These are phyloP conservation scores for Linnaemya vulpina DNA, from an alignment of 2,888 invertebrate genomes.

Conservation along the genomic window DNA sequence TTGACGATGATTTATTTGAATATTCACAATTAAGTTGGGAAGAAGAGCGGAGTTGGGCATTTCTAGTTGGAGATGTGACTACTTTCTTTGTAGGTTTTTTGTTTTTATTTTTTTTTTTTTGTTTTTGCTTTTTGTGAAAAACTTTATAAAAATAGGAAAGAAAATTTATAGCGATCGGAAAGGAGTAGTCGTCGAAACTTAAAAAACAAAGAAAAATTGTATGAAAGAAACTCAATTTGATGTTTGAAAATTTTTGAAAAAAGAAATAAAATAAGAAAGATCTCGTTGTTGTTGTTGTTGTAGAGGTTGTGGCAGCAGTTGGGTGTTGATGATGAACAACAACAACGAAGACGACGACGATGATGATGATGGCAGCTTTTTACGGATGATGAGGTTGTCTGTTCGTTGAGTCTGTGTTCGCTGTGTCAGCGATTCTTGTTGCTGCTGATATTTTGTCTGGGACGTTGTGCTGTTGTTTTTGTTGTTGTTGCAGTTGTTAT, in stretches of 20 bases:
- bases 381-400: slow-evolving; percentile 50
- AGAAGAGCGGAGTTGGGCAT: slow-evolving; percentile 23
- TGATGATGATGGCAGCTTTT: slow-evolving; percentile 58
- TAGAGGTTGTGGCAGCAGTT: slow-evolving; percentile 15
- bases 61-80: slow-evolving; percentile 63
- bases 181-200: slow-evolving; percentile 12
- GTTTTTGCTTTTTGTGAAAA: too few relatives aligned
- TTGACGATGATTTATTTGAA: slow-evolving; percentile 71
- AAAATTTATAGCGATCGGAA: background rate
- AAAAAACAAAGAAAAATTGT: background rate
- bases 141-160: slow-evolving; percentile 4
- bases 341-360: slow-evolving; percentile 34
- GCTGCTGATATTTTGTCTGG: slow-evolving; percentile 70
- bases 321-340: slow-evolving; percentile 66
- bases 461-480: slow-evolving; percentile 33
- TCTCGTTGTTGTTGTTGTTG: slow-evolving; percentile 53
- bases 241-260: slow-evolving; percentile 8
- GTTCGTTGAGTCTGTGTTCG: slow-evolving; percentile 71
- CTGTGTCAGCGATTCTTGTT: slow-evolving; percentile 77
- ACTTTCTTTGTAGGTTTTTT: slow-evolving; percentile 47
- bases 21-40: slow-evolving; percentile 43
- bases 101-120: too few relatives aligned
- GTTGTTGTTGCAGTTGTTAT: slow-evolving; percentile 57
- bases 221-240: slow-evolving; percentile 46
- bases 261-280: background rate